These are phyloP conservation scores for Otolemur crassicaudatus DNA, from an alignment of 2,797 vertebrate genomes.

Conservation along the genomic window DNA sequence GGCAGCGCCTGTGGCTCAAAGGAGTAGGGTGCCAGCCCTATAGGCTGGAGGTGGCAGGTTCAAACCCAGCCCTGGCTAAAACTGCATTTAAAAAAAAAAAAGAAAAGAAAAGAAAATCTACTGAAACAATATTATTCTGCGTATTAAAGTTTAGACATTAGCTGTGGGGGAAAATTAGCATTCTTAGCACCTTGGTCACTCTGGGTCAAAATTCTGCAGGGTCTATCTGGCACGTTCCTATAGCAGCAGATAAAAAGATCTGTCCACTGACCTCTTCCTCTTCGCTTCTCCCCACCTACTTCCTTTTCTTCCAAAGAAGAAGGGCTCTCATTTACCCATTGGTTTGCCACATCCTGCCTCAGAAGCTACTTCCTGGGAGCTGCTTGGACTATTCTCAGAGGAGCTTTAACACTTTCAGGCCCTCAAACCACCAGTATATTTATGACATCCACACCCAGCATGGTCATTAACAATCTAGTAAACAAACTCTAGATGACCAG, in stretches of 20 bases:
- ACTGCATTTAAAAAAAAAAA: neutral
- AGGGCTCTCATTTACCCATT: conserved; percentile 60
- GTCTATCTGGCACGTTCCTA: conserved; percentile 8
- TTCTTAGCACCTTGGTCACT: neutral
- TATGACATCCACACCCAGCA: neutral
- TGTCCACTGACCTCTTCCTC: conserved; percentile 51
- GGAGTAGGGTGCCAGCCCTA: too few species aligned
- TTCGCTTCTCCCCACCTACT: conserved; percentile 71
- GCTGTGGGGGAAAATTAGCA: neutral
- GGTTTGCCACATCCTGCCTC: conserved; percentile 77
- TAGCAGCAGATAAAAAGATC: conserved; percentile 39
- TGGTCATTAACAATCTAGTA: neutral
- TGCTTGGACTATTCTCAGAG: conserved; percentile 59
- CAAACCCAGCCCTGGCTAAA: too few species aligned
- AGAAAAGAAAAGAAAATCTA: conserved; percentile 49
- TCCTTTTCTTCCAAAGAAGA: conserved; percentile 79
- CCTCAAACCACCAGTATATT: neutral
- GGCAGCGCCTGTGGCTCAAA: too few species aligned
- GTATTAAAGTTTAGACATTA: neutral
- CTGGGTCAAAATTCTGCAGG: conserved; percentile 21
- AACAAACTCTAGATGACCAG: neutral
- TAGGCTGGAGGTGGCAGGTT: too few species aligned
- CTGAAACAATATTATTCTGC: neutral
- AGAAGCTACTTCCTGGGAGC: conserved; percentile 70
- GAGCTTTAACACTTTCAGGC: conserved; percentile 62